Base-by-base conservation (phyloP, 2,888 invertebrate genomes). In the Ferrisia virgata region DNA sequence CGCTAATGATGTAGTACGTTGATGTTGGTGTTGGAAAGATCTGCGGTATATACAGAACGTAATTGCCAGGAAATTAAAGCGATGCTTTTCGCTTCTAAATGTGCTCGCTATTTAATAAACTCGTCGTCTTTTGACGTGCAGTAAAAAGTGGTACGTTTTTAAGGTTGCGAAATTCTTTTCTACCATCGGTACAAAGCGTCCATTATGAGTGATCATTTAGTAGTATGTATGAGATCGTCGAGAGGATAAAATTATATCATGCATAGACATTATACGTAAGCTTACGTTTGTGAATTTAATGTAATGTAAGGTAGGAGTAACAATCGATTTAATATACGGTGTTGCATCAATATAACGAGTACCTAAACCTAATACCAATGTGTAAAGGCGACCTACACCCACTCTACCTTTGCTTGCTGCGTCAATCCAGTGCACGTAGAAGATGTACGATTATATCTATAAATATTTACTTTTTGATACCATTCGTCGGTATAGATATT, bases 51-150 rank as follows among this genome's bases (percentile, higher is more conserved):
- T n/a, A n/a, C 28, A 15, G n/a, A 28, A 64, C 64, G 64, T 64
- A 64, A 64, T 64, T 64, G 64, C 64, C 64, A 64, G 64, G 64
- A 64, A 64, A 64, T 64, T 64, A 64, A 64, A 64, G 64, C 64
- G 9, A 64, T 64, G 64, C 64, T 64, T 64, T 64, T 64, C 28
- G n/a, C 64, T 15, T 1, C 64, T 28, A 64, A 64, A 64, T 64
- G 64, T 64, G 64, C 64, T 64, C 64, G 64, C 15, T 64, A 64
- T 64, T 64, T 64, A 64, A 64, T 64, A 64, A 64, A 28, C 28
- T 64, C 64, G 58, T 58, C 58, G 64, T 64, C 64, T 64, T 53
- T 64, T 64, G 64, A 64, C 64, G 15, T 15, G 64, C 64, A 25
- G 11, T 25, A 58, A 25, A 28, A 64, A 28, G 64, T 28, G n/a